These are phyloP conservation scores for Poicephalus meyeri DNA, from an alignment of 2,113 vertebrate genomes.

Conservation along the genomic window DNA sequence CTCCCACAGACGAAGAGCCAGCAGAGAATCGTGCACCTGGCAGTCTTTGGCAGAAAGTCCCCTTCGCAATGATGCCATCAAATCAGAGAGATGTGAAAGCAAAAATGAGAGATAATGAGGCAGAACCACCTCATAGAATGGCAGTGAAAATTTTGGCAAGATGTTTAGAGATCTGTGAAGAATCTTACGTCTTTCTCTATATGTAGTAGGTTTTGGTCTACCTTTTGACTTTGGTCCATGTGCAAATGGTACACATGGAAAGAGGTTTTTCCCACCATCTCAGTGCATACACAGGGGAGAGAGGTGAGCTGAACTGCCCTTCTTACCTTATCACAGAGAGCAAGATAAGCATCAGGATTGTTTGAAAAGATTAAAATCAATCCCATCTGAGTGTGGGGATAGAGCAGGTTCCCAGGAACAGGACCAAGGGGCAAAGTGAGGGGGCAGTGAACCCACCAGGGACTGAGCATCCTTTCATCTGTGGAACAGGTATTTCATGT, in stretches of 20 bases:
- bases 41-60: no score
- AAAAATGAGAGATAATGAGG: not conserved
- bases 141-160: not conserved
- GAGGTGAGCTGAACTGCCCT: not conserved
- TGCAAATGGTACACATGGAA: not conserved
- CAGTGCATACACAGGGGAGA: accelerated
- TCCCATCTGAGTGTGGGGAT: not conserved
- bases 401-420: not conserved
- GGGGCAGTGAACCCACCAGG: not conserved
- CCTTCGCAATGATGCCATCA: no score
- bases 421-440: not conserved
- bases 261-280: not conserved
- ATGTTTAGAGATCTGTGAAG: not conserved
- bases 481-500: not conserved
- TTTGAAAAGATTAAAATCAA: not conserved
- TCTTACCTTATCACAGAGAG: not conserved
- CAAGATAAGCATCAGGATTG: not conserved
- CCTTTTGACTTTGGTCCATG: not conserved
- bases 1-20: no score
- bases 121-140: not conserved
- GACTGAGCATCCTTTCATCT: not conserved
- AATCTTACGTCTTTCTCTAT: not conserved
- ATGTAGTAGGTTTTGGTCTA: not conserved
- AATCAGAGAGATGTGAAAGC: not conserved
- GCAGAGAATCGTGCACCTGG: no score